These are phyloP conservation scores for Varecia variegata DNA, from an alignment of 2,797 vertebrate species.

Conservation along the genomic window DNA sequence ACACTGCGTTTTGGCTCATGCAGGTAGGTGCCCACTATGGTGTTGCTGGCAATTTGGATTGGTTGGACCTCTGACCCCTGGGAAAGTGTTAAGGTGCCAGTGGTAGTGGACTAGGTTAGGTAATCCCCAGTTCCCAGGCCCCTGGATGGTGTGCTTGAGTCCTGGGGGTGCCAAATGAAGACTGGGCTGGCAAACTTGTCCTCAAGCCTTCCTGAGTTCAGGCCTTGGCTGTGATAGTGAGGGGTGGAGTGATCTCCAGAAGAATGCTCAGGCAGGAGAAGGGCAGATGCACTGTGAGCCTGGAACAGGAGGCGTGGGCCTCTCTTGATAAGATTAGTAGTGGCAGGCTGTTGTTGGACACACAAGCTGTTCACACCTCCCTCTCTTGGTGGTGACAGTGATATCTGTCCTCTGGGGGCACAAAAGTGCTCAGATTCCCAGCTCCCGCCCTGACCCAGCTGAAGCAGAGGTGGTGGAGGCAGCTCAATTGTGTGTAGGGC, in stretches of 20 bases:
- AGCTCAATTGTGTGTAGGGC: background rate
- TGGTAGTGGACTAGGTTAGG: background rate
- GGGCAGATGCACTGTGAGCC: too few species aligned
- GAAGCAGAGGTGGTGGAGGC: background rate
- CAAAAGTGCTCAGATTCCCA: background rate
- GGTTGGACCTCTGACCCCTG: background rate
- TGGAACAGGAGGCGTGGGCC: too few species aligned
- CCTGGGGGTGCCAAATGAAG: background rate
- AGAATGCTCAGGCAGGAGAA: background rate
- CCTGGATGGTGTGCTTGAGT: background rate
- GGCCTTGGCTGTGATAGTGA: background rate
- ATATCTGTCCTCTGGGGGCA: background rate
- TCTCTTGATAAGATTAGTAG: background rate
- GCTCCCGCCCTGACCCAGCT: background rate
- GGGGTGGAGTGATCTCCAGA: background rate
- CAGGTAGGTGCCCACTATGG: background rate
- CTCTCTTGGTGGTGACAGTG: background rate
- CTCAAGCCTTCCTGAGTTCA: background rate
- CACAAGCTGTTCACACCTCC: background rate
- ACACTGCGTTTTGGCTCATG: background rate
- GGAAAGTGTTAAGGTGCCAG: background rate
- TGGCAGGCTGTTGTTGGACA: background rate
- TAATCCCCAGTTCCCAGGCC: background rate
- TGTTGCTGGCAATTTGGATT: background rate
- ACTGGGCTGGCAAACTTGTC: background rate